These are phyloP conservation scores for Polyodon spathula DNA, from an alignment of 2,113 vertebrate genomes.

Conservation along the genomic window DNA sequence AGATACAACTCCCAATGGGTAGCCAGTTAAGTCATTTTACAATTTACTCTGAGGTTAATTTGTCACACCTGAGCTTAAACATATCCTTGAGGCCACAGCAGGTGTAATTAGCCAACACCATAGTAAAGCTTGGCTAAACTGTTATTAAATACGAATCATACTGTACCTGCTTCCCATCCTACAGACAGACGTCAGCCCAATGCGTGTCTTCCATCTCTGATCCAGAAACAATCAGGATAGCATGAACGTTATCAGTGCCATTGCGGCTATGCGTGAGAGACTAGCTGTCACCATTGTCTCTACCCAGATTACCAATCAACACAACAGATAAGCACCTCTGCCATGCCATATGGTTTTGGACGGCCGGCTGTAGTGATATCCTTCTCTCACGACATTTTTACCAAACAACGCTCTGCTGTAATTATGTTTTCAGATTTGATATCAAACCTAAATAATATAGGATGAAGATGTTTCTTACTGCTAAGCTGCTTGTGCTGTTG, in stretches of 20 bases:
- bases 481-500: too few species aligned
- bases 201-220: not conserved
- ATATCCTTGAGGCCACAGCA: too few species aligned
- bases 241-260: not conserved
- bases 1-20: too few species aligned
- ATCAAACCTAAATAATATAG: not conserved
- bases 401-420: not conserved
- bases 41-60: too few species aligned
- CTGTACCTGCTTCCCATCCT: not conserved
- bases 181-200: not conserved
- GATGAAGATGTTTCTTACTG: too few species aligned
- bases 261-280: not conserved
- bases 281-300: not conserved
- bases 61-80: too few species aligned
- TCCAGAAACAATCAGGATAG: not conserved
- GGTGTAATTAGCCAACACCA: too few species aligned
- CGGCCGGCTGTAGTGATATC: not conserved
- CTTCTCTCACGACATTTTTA: conserved; percentile 8
- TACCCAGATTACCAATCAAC: not conserved
- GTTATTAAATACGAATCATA: too few species aligned
- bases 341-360: not conserved
- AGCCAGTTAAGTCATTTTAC: too few species aligned
- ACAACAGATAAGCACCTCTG: not conserved
- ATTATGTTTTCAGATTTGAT: not conserved
- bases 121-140: too few species aligned